phyloP scores from a whole-genome alignment of 2,113 vertebrate genomes.

The Chaenogobius annularis region DNA sequence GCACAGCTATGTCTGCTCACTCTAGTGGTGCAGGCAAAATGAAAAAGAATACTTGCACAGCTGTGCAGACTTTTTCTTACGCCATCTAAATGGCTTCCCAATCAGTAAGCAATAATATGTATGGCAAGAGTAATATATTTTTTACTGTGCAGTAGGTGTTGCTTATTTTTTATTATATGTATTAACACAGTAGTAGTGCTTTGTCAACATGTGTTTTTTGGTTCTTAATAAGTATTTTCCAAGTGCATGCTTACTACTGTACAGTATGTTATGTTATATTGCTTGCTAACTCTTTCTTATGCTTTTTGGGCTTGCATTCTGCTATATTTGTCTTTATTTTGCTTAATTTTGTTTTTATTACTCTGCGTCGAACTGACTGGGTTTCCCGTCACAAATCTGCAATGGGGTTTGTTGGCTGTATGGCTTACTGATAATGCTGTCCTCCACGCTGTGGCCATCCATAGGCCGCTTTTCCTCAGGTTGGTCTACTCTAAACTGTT shows the following conservation, averaged over 20 bases:
- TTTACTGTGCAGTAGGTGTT: conserved; percentile 29
- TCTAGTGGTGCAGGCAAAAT: too few species aligned
- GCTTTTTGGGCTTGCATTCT: conserved; percentile 44
- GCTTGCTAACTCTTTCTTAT: conserved; percentile 47
- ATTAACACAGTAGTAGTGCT: conserved; percentile 4
- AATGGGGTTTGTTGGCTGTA: conserved; percentile 71
- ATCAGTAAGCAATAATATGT: conserved; percentile 44
- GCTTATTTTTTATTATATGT: conserved; percentile 7
- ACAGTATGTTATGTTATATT: conserved; percentile 39
- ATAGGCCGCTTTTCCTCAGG: conserved; percentile 77
- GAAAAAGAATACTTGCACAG: too few species aligned
- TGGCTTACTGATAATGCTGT: conserved; percentile 68
- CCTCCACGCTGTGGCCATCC: conserved; percentile 51
- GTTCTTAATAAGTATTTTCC: conserved; percentile 25
- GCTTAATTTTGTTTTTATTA: conserved; percentile 73
- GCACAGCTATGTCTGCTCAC: too few species aligned
- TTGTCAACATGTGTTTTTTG: conserved; percentile 18
- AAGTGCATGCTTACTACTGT: conserved; percentile 42
- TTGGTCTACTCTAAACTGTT: conserved; percentile 59
- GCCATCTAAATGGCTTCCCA: not conserved
- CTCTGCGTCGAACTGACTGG: conserved; percentile 67
- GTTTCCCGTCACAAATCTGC: conserved; percentile 69
- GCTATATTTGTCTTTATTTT: conserved; percentile 68
- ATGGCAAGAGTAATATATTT: conserved; percentile 21
- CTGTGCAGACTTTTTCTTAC: too few species aligned